Conservation (phyloP, 2,113 vertebrate species). For the Merops nubicus region DNA sequence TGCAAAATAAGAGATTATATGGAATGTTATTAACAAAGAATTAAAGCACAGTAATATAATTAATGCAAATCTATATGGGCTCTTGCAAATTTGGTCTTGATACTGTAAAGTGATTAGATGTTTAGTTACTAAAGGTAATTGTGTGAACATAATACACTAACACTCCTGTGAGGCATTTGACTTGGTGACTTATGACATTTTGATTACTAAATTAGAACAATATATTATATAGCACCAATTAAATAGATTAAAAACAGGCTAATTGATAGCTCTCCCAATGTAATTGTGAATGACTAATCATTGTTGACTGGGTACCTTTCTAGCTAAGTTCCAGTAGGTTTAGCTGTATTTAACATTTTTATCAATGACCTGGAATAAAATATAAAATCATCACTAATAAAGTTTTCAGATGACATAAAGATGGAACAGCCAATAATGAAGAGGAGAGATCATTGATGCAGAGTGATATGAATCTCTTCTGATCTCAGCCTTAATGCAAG, state of each 20-base stretch:
- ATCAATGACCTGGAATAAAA: not conserved
- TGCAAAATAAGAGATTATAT: not conserved
- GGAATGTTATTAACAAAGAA: not conserved
- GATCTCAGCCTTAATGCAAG: not conserved
- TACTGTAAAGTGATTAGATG: not conserved
- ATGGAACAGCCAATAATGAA: not conserved
- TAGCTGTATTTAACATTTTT: conserved; percentile 27
- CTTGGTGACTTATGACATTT: conserved; percentile 8
- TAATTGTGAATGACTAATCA: not conserved
- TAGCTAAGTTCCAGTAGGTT: not conserved
- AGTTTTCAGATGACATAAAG: conserved; percentile 15
- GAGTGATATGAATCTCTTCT: not conserved
- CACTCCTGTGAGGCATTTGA: conserved; percentile 30
- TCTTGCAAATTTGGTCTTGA: conserved; percentile 15
- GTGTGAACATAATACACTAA: not conserved
- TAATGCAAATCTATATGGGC: not conserved
- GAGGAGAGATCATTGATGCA: not conserved
- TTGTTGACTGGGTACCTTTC: not conserved
- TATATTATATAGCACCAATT: not conserved
- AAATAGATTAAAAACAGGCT: conserved; percentile 15
- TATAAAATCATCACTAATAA: conserved; percentile 12
- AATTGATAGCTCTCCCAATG: conserved; percentile 3
- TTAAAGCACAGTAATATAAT: not conserved
- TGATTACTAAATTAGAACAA: conserved; percentile 35
- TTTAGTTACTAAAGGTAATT: conserved; percentile 11